These are phyloP conservation scores for Artibeus jamaicensis DNA, from an alignment of 2,797 vertebrate genomes.

Conservation along the genomic window DNA sequence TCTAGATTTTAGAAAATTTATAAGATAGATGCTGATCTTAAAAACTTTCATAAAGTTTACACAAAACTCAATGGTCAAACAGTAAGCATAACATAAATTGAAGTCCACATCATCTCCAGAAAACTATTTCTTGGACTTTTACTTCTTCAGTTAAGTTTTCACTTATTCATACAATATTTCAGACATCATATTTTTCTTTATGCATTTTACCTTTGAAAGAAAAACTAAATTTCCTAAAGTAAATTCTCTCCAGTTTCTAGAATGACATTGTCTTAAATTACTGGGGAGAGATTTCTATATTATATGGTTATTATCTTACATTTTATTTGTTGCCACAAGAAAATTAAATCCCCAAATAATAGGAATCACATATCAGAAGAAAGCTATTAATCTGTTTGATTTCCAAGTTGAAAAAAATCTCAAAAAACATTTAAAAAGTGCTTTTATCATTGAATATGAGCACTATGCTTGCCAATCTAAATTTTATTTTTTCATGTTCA, in stretches of 20 bases:
- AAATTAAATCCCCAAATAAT: conserved; percentile 20
- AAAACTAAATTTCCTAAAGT: neutral
- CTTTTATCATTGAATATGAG: neutral
- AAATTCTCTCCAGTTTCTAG: conserved; percentile 3
- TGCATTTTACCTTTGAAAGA: conserved; percentile 33
- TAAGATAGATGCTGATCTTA: neutral
- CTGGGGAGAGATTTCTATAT: conserved; percentile 14
- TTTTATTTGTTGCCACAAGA: neutral
- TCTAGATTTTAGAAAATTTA: neutral
- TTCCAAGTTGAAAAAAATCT: neutral
- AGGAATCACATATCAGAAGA: neutral
- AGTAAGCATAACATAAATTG: neutral
- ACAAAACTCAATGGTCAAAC: neutral
- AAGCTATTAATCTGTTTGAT: neutral
- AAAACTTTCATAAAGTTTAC: neutral
- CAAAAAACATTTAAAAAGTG: neutral
- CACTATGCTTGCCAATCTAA: neutral
- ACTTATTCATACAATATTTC: neutral
- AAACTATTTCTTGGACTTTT: neutral
- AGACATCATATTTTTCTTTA: neutral
- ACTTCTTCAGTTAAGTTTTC: neutral
- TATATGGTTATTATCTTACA: neutral
- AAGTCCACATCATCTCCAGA: neutral
- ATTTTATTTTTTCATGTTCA: neutral
- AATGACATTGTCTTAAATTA: neutral